Conservation (phyloP, 2,797 vertebrate genomes). For the Leptodactylus fallax region DNA sequence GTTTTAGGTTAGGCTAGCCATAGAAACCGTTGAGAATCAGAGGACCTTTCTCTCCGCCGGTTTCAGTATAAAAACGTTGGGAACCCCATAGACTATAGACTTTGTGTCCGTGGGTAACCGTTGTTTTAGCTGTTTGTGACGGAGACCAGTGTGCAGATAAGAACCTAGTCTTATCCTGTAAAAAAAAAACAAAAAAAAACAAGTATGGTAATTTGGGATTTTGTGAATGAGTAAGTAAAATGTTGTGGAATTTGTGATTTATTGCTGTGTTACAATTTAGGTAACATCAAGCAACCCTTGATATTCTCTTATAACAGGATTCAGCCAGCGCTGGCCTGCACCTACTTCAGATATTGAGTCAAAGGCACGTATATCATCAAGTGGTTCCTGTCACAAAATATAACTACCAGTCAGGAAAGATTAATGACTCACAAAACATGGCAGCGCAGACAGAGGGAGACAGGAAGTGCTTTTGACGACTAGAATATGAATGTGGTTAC, state of each 20-base stretch:
- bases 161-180: no score
- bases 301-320: background rate
- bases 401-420: conserved; percentile 4
- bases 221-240: no score
- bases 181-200: no score
- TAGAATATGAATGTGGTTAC: conserved; percentile 11
- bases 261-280: no score
- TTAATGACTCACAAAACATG: conserved; percentile 7
- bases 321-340: background rate
- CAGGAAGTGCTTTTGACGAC: background rate
- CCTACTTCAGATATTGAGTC: background rate
- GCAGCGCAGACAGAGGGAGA: background rate
- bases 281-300: background rate
- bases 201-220: no score
- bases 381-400: background rate
- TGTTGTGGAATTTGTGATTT: background rate
- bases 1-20: background rate
- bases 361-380: background rate
- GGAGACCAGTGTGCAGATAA: no score
- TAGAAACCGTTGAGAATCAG: no score
- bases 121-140: no score
- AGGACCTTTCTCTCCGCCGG: no score
- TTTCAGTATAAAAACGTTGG: no score
- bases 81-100: no score
- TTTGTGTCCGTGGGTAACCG: no score